phyloP scores from a whole-genome alignment of 2,797 vertebrate species.

The Lophotriccus pileatus region DNA sequence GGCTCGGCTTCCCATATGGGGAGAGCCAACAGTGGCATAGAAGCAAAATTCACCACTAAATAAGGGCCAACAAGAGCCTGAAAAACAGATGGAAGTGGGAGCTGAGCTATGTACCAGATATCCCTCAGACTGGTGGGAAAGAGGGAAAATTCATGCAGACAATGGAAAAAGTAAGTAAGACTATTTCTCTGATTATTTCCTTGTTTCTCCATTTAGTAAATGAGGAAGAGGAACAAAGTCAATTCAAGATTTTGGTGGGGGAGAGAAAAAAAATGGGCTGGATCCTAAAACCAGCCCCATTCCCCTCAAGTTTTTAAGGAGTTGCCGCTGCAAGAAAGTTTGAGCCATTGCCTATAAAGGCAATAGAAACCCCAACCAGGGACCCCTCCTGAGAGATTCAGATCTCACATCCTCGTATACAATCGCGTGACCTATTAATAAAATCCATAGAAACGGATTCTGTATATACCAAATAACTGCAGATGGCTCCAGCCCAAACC shows the following conservation, averaged over 20 bases:
- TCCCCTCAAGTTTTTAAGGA: neutral
- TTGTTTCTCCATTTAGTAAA: neutral
- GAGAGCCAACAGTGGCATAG: neutral
- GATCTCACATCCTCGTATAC: conserved; percentile 9
- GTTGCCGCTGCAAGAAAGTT: conserved; percentile 7
- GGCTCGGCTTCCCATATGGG: rapidly evolving
- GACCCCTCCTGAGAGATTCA: conserved; percentile 49
- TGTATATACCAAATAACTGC: conserved; percentile 68
- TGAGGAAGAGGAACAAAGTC: conserved; percentile 1
- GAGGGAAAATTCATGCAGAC: neutral
- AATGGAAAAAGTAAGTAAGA: conserved; percentile 1
- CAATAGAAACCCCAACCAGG: conserved; percentile 30
- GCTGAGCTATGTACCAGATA: neutral
- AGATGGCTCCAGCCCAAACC: conserved; percentile 60
- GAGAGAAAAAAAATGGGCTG: neutral
- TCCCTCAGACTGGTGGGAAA: neutral
- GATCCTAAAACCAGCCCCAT: neutral
- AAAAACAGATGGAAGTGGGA: neutral
- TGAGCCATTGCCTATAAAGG: conserved; percentile 17
- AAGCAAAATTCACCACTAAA: neutral
- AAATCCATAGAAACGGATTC: conserved; percentile 69
- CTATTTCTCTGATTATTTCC: conserved; percentile 10
- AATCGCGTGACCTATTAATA: conserved; percentile 54
- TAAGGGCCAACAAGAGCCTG: neutral
- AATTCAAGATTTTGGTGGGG: neutral